Conservation (phyloP, 2,797 vertebrate species). For the Iguana delicatissima region DNA sequence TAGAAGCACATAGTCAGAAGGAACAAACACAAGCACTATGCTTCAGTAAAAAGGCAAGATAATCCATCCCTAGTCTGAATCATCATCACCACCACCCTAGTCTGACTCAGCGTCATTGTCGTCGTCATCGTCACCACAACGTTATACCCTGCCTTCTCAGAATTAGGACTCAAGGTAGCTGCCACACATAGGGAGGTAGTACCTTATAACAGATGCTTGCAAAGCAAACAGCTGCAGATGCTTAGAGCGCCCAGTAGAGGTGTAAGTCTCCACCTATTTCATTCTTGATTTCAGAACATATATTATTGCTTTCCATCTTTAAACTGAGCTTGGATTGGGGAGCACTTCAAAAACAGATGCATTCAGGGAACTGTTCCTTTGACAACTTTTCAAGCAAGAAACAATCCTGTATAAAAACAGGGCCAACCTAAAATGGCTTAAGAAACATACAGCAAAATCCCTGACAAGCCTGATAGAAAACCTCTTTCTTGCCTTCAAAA, state of each 20-base stretch:
- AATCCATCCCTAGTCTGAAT: not conserved
- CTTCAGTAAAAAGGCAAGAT: not conserved
- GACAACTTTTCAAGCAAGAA: no score
- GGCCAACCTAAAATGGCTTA: not conserved
- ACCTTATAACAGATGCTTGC: not conserved
- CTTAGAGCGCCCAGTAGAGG: not conserved
- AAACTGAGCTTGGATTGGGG: no score
- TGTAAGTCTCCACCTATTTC: no score
- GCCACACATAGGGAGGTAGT: not conserved
- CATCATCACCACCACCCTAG: not conserved
- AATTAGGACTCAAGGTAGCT: not conserved
- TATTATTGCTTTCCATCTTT: no score
- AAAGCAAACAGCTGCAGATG: slow-evolving; percentile 5
- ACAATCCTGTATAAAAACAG: no score
- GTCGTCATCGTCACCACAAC: no score
- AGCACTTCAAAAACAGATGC: no score
- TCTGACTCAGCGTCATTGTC: no score
- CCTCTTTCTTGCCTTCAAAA: not conserved
- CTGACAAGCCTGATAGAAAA: not conserved
- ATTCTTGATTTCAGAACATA: not conserved
- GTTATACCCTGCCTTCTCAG: no score
- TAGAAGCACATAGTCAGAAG: not conserved
- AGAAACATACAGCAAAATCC: not conserved
- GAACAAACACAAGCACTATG: not conserved
- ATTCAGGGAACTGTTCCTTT: no score